A percentile compares a stretch with the other conserved stretches of the same genome.
Conservation (phyloP, 2,888 invertebrate species). For the Lasius platythorax region DNA sequence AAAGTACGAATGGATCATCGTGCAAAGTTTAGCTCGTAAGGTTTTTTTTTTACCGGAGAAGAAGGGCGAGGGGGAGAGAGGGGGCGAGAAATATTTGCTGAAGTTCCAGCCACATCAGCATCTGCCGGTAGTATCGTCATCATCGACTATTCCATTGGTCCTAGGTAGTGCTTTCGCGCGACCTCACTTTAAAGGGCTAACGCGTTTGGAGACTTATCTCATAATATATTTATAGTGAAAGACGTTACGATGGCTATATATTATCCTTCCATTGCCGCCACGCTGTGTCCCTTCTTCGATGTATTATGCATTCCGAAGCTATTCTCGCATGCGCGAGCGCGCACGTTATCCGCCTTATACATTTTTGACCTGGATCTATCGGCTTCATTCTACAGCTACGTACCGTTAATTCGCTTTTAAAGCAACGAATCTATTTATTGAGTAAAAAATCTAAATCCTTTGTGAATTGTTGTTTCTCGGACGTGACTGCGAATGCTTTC, state of each 20-base stretch:
- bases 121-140: constrained; percentile 49
- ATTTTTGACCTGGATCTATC: constrained; percentile 75
- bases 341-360: constrained; percentile 67
- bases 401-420: constrained; percentile 1
- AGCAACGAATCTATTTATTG: constrained; percentile 1
- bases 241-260: constrained; percentile 69
- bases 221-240: constrained; percentile 73
- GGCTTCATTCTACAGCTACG: constrained; percentile 38
- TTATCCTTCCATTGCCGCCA: constrained; percentile 62
- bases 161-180: constrained; percentile 43
- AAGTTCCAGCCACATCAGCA: constrained; percentile 54
- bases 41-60: background rate
- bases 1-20: constrained; percentile 12
- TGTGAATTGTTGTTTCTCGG: background rate
- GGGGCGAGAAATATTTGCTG: constrained; percentile 61
- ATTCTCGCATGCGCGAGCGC: constrained; percentile 62
- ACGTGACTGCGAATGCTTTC: background rate
- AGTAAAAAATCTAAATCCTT: background rate
- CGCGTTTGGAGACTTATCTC: constrained; percentile 74
- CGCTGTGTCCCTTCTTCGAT: constrained; percentile 59
- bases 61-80: background rate
- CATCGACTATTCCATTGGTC: constrained; percentile 57
- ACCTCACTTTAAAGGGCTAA: constrained; percentile 73
- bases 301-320: constrained; percentile 79
- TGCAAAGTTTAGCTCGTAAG: constrained; percentile 50